Base-by-base conservation (phyloP, 1,140 invertebrate species). In the Patella vulgata region DNA sequence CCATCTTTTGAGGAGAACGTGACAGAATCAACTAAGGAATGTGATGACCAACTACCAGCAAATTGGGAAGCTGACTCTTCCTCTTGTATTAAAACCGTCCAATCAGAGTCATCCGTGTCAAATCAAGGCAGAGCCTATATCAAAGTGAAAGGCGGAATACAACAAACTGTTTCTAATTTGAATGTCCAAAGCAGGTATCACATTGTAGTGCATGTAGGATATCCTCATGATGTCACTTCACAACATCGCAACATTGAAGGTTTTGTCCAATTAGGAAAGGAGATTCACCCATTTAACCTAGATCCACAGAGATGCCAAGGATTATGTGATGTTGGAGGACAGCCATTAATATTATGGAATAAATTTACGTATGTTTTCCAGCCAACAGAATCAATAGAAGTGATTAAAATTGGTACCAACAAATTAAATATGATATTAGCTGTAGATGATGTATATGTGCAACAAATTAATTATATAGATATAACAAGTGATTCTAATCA, bases 1-100 rank as follows among this genome's bases (percentile, higher is more conserved):
- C 70, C 73, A 3, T 74, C 71, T 9, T 78, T 78, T 66, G 71
- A 66, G 23, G 55, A 61, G 17, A 59, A 12, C 1, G 61, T 55
- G 14, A 56, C 56, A 12, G 48, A 52, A 11, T 56, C 59, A 40
- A 53, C 48, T 9, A 51, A 44, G 19, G 30, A 14, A 17, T 62
- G 62, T 44, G 43, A 57, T 27, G 46, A 23, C 17, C 53, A 51
- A 14, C 25, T 27, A 39, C 66, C 66, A 33, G n/a, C 42, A 2
- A 55, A 46, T 27, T 66, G 52, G 62, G 17, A 59, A 25, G 46
- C 59, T 31, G 54, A 43, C 8, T 30, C 55, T 12, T 27, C 44
- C 17, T 31, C 50, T 2, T 50, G 48, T 17, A 36, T 63, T 28
- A 53, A 27, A 25, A 14, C 56, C 17, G 44, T 30, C 23, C 23